Percentiles rank a stretch among this genome's conserved stretches.
Evolutionary conservation across 2,797 vertebrate species (phyloP).

Genomic region (Sebastes ruberrimus): DNA sequence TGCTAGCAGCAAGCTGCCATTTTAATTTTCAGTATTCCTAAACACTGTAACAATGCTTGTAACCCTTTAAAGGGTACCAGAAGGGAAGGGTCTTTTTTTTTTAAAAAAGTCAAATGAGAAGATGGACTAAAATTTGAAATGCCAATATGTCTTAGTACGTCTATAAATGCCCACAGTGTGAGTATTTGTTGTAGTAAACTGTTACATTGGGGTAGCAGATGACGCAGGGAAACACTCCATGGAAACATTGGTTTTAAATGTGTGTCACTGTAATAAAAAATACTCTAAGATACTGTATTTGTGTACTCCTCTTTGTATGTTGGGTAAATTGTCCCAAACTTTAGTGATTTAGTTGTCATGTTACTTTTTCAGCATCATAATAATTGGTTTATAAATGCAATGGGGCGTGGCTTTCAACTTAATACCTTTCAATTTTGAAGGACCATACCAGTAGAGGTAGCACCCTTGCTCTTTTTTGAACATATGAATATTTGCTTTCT

Average conservation of each 20-base stretch:
- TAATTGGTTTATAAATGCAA: not conserved
- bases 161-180: not conserved
- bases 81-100: not conserved
- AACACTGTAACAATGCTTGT: not conserved
- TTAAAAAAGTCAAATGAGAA: not conserved
- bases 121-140: slow-evolving; percentile 1
- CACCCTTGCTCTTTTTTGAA: not conserved
- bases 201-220: slow-evolving; percentile 43
- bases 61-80: not conserved
- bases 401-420: not conserved
- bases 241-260: slow-evolving; percentile 26
- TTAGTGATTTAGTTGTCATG: not conserved
- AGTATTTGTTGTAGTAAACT: slow-evolving; percentile 30
- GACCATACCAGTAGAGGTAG: not conserved
- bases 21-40: not conserved
- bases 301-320: not conserved
- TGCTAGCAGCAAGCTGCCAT: not conserved
- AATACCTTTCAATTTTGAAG: not conserved
- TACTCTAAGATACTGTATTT: not conserved
- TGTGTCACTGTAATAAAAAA: slow-evolving; percentile 47
- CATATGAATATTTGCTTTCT: not conserved
- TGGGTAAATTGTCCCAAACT: not conserved
- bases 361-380: not conserved
- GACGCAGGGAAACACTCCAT: slow-evolving; percentile 2
- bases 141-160: not conserved